Evolutionary conservation across 92 coral and sea anemone species (phyloP).

Genomic region (Bergia sp.): DNA sequence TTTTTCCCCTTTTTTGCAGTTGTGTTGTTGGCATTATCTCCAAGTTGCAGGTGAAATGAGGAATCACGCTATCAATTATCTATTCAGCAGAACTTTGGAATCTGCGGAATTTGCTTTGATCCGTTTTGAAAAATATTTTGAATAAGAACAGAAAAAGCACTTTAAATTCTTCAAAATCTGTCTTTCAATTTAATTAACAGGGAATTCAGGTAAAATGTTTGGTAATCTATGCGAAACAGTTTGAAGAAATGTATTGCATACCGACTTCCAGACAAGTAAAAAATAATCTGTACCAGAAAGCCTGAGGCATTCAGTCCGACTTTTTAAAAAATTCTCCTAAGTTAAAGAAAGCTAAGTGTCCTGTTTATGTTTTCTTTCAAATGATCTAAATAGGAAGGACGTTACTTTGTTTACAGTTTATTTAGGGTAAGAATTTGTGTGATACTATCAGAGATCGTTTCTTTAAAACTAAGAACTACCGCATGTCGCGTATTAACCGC

Average conservation of each 20-base stretch:
- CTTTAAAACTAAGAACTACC: background rate
- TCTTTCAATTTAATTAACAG: too few species aligned
- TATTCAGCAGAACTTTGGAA: too few species aligned
- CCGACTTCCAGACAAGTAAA: background rate
- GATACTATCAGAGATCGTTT: background rate
- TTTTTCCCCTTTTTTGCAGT: background rate
- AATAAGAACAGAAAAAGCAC: too few species aligned
- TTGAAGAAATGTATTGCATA: background rate
- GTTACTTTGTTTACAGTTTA: background rate
- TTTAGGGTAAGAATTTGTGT: background rate
- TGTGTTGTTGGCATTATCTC: background rate
- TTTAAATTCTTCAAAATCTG: too few species aligned
- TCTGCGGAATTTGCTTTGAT: background rate
- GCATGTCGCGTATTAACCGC: background rate
- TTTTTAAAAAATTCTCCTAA: too few species aligned
- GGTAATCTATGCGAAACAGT: background rate
- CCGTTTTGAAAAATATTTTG: background rate
- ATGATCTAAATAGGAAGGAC: too few species aligned
- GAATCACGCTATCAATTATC: background rate
- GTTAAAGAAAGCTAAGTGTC: too few species aligned
- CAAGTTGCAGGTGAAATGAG: background rate
- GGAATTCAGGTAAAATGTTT: too few species aligned
- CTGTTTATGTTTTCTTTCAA: background rate
- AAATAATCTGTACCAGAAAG: background rate
- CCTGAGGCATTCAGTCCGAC: background rate